Percentiles rank a stretch among this genome's conserved stretches.
Evolutionary conservation across 1,140 invertebrate genomes (phyloP).

Genomic region (Pemphigus obesinymphae): DNA sequence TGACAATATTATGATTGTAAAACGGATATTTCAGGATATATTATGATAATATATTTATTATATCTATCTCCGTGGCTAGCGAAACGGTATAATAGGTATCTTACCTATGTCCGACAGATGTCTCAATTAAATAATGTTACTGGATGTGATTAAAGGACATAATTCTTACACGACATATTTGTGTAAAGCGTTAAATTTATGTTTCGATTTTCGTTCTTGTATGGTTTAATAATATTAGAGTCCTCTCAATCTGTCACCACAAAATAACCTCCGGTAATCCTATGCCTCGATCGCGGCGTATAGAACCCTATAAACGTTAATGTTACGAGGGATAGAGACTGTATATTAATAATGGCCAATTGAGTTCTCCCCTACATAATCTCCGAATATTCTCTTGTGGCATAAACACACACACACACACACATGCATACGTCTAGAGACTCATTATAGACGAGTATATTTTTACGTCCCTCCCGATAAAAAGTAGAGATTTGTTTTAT

Average conservation of each 20-base stretch:
- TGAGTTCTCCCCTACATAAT: neutral
- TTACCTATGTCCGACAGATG: too few relatives aligned
- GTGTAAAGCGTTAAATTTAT: neutral
- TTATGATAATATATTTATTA: too few relatives aligned
- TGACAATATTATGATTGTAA: too few relatives aligned
- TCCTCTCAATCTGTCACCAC: constrained; percentile 6
- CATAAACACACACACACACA: neutral
- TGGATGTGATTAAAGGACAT: too few relatives aligned
- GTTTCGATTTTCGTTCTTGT: neutral
- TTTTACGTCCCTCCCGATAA: neutral
- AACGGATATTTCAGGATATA: too few relatives aligned
- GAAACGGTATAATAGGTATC: too few relatives aligned
- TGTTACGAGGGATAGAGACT: neutral
- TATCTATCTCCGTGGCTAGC: too few relatives aligned
- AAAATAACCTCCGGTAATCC: neutral
- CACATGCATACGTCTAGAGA: neutral
- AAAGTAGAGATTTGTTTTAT: neutral
- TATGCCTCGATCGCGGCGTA: neutral
- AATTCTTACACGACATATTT: neutral
- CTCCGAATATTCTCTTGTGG: neutral
- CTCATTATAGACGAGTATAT: neutral
- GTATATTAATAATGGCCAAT: constrained; percentile 18
- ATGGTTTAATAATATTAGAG: neutral
- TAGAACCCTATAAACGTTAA: neutral
- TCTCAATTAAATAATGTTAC: too few relatives aligned